Conservation (phyloP, 2,113 vertebrate species). For the Nibea coibor region DNA sequence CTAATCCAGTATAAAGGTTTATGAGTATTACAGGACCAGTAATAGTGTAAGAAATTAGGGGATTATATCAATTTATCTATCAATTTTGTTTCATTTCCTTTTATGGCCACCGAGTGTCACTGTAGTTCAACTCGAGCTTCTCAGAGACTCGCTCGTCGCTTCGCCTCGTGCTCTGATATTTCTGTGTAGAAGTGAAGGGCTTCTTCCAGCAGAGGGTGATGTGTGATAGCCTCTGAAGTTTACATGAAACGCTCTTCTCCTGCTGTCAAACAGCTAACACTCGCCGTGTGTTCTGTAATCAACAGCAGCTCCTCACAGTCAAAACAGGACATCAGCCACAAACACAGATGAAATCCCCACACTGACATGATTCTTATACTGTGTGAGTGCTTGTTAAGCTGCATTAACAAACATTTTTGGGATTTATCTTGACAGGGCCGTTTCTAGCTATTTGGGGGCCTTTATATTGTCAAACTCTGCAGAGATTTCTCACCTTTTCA, state of each 20-base stretch:
- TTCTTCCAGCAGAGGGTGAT: slow-evolving; percentile 70
- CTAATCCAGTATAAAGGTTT: no score
- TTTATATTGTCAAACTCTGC: no score
- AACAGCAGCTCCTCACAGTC: neutral
- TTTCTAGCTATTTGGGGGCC: no score
- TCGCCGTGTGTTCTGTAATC: neutral
- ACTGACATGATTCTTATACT: neutral
- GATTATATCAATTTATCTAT: neutral
- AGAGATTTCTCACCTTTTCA: no score
- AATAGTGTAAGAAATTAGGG: no score
- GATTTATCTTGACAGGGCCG: no score
- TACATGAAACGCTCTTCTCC: neutral
- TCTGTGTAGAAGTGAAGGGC: neutral
- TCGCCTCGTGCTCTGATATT: neutral
- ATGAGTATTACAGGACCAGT: no score
- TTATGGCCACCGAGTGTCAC: slow-evolving; percentile 51
- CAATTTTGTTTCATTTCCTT: neutral
- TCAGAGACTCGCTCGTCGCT: neutral
- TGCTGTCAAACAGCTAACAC: neutral
- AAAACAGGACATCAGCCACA: neutral
- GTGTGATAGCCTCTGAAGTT: slow-evolving; percentile 2
- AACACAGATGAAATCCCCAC: neutral
- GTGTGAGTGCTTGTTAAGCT: neutral
- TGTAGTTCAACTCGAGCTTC: slow-evolving; percentile 2
- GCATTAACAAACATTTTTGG: neutral